Evolutionary conservation across 37 sponge, comb jelly and placozoan species (phyloP), one percentile per base, ranked within the genome.

Genomic region (Axinella damicornis): DNA sequence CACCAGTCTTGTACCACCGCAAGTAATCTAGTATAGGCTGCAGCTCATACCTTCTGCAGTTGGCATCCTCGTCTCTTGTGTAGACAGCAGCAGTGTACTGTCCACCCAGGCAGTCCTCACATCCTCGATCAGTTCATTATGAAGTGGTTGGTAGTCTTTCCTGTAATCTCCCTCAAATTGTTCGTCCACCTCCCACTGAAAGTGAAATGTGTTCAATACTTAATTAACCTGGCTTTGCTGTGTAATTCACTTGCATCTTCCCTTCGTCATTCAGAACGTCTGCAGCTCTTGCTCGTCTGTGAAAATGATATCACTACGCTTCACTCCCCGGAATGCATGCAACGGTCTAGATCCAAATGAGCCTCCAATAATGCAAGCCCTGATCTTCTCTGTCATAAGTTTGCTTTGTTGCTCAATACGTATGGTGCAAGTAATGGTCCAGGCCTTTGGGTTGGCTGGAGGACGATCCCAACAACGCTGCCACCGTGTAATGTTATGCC

Each of bases 41-140:
- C n/a, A n/a, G n/a, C n/a, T n/a, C n/a, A n/a, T n/a, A n/a, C n/a
- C n/a, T n/a, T n/a, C n/a, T n/a, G n/a, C n/a, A n/a, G n/a, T n/a
- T n/a, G n/a, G n/a, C n/a, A 54, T 55, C 31, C 25, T 1, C 1
- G 13, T 53, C 30, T 9, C 25, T 41, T 46, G 75, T 24, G 32
- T 25, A 41, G 24, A 74, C 24, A 14, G 32, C 25, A 19, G 58
- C 54, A 25, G 75, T 74, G 58, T 74, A 74, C 32, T 74, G 19
- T 74, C 75, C 11, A 18, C 13, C 27, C 56, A 53, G 13, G 33
- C 4, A 14, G 75, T 74, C 27, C 32, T 46, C 5, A 28, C n/a
- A n/a, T n/a, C 9, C 12, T 25, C 58, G 54, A 18, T 5, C 11
- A 27, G 24, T 54, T 74, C 32, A 53, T 74, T 74, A 27, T 54